phyloP scores from a whole-genome alignment of 2,797 vertebrate genomes.

The Macropus fuliginosus region DNA sequence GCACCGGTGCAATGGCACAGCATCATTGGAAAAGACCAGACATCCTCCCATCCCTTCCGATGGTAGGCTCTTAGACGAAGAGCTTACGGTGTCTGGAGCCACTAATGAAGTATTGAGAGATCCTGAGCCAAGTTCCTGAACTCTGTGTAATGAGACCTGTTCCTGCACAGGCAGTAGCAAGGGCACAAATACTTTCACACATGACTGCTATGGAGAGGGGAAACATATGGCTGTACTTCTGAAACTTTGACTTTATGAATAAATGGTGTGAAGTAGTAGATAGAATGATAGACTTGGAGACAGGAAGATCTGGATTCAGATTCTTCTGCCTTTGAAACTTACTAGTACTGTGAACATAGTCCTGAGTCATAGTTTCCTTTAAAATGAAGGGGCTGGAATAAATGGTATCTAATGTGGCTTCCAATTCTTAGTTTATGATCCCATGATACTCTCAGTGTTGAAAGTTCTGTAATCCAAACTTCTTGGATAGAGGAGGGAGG shows the following conservation, averaged over 20 bases:
- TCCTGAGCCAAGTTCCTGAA: not conserved
- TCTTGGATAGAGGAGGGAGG: not conserved
- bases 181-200: not conserved
- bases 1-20: not conserved
- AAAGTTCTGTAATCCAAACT: not conserved
- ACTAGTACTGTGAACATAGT: not conserved
- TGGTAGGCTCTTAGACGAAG: not conserved
- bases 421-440: not conserved
- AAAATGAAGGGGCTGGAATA: not conserved
- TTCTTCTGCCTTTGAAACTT: not conserved
- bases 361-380: not conserved
- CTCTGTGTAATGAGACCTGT: too few relatives aligned
- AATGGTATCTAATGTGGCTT: not conserved
- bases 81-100: not conserved
- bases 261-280: not conserved
- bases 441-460: not conserved
- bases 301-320: not conserved
- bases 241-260: not conserved
- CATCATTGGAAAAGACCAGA: not conserved
- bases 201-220: not conserved
- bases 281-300: not conserved
- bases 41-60: not conserved
- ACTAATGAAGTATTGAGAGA: not conserved
- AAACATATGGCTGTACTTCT: not conserved
- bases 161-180: not conserved